Conservation (phyloP, 2,888 invertebrate species). For the Octodonta nipae region DNA sequence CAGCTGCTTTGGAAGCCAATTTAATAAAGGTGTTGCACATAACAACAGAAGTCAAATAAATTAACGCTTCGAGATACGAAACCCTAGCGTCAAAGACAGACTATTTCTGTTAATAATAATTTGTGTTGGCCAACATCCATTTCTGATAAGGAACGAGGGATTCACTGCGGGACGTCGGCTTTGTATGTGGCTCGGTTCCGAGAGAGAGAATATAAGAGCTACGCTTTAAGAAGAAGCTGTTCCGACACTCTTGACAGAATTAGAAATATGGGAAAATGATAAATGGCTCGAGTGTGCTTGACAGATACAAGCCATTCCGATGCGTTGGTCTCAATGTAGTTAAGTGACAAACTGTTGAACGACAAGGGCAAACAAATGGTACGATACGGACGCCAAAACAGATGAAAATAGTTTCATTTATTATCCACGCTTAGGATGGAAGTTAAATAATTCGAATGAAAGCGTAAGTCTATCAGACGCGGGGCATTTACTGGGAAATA, state of each 20-base stretch:
- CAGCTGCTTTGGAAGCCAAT: too few species aligned
- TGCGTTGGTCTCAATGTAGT: conserved; percentile 30
- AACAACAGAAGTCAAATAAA: conserved; percentile 7
- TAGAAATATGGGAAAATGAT: conserved; percentile 32
- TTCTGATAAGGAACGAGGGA: not conserved
- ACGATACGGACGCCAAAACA: too few species aligned
- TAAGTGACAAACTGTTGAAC: conserved; percentile 2
- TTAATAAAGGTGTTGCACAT: conserved; percentile 5
- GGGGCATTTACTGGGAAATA: too few species aligned
- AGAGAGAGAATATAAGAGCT: conserved; percentile 7
- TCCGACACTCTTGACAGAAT: conserved; percentile 18
- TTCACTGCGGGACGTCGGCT: not conserved
- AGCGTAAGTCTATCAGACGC: too few species aligned
- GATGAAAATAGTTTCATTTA: too few species aligned
- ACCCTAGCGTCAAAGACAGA: conserved; percentile 13
- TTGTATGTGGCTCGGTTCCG: not conserved
- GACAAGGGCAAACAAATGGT: conserved; percentile 2
- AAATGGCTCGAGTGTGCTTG: conserved; percentile 31
- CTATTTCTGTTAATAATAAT: conserved; percentile 2
- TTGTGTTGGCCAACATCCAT: not conserved
- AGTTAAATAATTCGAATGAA: too few species aligned
- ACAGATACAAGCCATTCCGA: conserved; percentile 29
- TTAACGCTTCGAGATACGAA: conserved; percentile 8
- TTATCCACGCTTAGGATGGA: too few species aligned
- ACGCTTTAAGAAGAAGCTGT: conserved; percentile 14